A percentile compares a stretch with the other conserved stretches of the same genome.
These are phyloP conservation scores for Mohoua ochrocephala DNA, from an alignment of 2,113 vertebrate species.

Conservation along the genomic window DNA sequence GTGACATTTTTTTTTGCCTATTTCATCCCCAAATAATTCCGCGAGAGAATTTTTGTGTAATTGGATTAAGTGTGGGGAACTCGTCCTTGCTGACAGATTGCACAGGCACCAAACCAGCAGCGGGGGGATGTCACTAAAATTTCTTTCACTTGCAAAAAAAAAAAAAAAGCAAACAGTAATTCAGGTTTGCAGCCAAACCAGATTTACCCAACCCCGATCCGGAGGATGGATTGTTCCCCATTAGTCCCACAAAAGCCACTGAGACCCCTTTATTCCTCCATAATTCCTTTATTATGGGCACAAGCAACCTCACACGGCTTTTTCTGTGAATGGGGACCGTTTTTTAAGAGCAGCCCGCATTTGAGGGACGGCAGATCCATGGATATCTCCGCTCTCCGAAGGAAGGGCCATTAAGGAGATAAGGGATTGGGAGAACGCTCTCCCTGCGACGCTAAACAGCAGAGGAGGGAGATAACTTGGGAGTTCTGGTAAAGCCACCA, in stretches of 20 bases:
- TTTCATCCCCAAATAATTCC: slow-evolving; percentile 15
- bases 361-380: slow-evolving; percentile 1
- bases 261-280: neutral
- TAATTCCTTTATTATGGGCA: neutral
- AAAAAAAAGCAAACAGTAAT: neutral
- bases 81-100: slow-evolving; percentile 35
- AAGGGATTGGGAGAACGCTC: slow-evolving; percentile 15
- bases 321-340: neutral
- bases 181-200: neutral
- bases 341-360: neutral
- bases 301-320: neutral
- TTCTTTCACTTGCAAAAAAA: neutral
- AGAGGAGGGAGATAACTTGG: slow-evolving; percentile 19
- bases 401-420: slow-evolving; percentile 43
- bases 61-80: slow-evolving; percentile 51
- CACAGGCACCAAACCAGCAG: slow-evolving; percentile 9
- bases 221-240: neutral
- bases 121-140: neutral
- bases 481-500: slow-evolving; percentile 20
- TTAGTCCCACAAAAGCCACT: neutral
- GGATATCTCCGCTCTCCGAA: neutral
- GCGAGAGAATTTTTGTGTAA: neutral
- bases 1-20: neutral
- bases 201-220: neutral
- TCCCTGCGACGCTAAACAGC: neutral